Percentiles rank a stretch among this genome's conserved stretches.
phyloP scores from a whole-genome alignment of 2,113 vertebrate species.

The Hyaena hyaena region DNA sequence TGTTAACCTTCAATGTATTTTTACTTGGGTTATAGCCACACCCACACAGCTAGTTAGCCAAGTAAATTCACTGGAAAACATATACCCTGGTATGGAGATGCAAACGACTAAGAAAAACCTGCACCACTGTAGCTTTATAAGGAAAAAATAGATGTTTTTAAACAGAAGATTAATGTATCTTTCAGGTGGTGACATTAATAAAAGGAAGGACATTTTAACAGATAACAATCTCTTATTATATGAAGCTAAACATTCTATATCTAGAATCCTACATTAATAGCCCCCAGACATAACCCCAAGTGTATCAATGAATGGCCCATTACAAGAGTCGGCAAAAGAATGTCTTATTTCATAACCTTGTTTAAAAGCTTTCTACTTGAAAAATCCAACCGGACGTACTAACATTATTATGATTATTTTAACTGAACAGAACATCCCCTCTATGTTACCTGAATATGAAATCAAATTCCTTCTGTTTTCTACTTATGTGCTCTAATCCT shows the following conservation, averaged over 20 bases:
- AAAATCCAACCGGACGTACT: not conserved
- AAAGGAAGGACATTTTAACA: slow-evolving; percentile 3
- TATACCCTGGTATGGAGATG: not conserved
- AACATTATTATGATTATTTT: not conserved
- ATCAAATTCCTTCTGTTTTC: not conserved
- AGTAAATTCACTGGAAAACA: slow-evolving; percentile 19
- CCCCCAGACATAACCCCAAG: not conserved
- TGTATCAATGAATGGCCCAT: not conserved
- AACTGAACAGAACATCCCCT: not conserved
- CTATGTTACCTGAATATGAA: not conserved
- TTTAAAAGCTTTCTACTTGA: slow-evolving; percentile 16
- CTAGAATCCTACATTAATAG: not conserved
- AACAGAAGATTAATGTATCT: not conserved
- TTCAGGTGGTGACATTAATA: not conserved
- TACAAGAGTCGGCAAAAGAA: not conserved
- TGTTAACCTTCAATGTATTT: not conserved
- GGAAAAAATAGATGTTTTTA: not conserved
- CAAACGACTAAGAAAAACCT: not conserved
- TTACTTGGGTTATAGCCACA: not conserved
- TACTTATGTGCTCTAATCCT: not conserved
- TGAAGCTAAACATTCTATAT: slow-evolving; percentile 5
- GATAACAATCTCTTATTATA: not conserved
- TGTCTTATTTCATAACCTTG: rapidly evolving
- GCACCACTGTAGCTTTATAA: not conserved
- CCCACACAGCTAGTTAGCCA: slow-evolving; percentile 1